A percentile compares a stretch with the other conserved stretches of the same genome.
Evolutionary conservation across 2,797 vertebrate species (phyloP).

Genomic region (Anguilla pacifica): DNA sequence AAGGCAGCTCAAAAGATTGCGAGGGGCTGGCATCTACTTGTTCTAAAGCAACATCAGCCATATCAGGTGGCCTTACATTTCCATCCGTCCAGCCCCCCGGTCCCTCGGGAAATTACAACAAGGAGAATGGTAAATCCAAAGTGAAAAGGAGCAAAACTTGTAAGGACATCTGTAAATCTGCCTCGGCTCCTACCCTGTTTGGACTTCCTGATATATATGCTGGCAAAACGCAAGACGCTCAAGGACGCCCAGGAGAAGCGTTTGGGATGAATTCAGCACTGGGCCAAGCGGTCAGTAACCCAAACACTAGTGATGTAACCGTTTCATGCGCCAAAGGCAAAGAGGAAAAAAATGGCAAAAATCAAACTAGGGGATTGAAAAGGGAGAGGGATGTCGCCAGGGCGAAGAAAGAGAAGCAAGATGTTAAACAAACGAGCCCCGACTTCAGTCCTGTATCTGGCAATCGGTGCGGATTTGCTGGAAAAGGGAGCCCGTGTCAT

Average conservation of each 20-base stretch:
- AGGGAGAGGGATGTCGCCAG: conserved; percentile 81
- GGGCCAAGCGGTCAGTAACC: conserved; percentile 73
- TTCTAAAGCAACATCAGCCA: conserved; percentile 77
- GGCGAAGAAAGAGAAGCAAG: conserved; percentile 82
- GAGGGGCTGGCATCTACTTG: conserved; percentile 81
- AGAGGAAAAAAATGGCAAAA: conserved; percentile 83
- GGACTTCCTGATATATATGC: conserved; percentile 84
- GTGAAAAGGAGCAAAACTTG: conserved; percentile 88
- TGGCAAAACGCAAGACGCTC: conserved; percentile 83
- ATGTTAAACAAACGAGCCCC: conserved; percentile 67
- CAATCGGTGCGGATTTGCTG: conserved; percentile 79
- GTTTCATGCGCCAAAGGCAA: conserved; percentile 80
- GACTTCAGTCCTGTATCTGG: conserved; percentile 72
- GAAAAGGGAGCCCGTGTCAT: conserved; percentile 76
- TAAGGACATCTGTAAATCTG: conserved; percentile 83
- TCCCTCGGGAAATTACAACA: conserved; percentile 85
- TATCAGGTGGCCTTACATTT: conserved; percentile 84
- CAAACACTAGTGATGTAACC: conserved; percentile 56
- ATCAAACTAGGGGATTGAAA: conserved; percentile 75
- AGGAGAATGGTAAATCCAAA: conserved; percentile 91
- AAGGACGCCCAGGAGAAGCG: conserved; percentile 83
- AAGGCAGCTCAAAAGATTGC: conserved; percentile 80
- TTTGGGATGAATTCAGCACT: conserved; percentile 84
- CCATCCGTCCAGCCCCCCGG: conserved; percentile 79
- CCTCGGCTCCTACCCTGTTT: conserved; percentile 80